Conservation (phyloP, 2,113 vertebrate genomes). For the Colistium nudipinnis region DNA sequence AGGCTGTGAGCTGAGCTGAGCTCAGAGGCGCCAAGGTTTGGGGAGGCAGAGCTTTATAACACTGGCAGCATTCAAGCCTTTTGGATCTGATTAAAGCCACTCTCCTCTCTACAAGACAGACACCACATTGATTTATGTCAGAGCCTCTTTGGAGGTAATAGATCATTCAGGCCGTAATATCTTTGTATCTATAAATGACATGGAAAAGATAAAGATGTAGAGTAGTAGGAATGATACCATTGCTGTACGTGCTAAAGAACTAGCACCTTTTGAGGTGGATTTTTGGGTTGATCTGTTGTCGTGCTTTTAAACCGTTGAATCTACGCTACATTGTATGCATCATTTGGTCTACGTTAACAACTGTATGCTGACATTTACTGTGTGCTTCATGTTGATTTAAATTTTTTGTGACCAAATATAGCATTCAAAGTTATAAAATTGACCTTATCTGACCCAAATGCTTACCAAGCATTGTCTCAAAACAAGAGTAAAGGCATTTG, state of each 20-base stretch:
- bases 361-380: constrained; percentile 10
- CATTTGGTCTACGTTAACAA: too few relatives aligned
- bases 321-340: too few relatives aligned
- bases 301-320: too few relatives aligned
- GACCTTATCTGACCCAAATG: background rate
- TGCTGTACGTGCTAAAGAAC: background rate
- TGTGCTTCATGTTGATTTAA: constrained; percentile 20
- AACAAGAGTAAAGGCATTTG: constrained; percentile 2
- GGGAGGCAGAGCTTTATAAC: constrained; percentile 59
- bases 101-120: constrained; percentile 41
- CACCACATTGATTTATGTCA: constrained; percentile 36
- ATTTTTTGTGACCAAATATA: background rate
- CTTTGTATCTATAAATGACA: constrained; percentile 14
- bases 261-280: background rate
- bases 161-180: constrained; percentile 26
- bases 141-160: constrained; percentile 32
- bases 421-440: background rate
- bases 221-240: background rate
- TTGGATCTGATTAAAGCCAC: constrained; percentile 73
- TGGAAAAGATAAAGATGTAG: constrained; percentile 1
- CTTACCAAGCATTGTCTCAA: background rate
- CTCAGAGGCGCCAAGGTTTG: constrained; percentile 68
- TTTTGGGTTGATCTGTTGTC: too few relatives aligned
- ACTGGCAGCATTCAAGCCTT: constrained; percentile 64
- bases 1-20: constrained; percentile 57